A percentile compares a stretch with the other conserved stretches of the same genome.
These are phyloP conservation scores for Sparus aurata DNA, from an alignment of 2,797 vertebrate genomes.

Conservation along the genomic window DNA sequence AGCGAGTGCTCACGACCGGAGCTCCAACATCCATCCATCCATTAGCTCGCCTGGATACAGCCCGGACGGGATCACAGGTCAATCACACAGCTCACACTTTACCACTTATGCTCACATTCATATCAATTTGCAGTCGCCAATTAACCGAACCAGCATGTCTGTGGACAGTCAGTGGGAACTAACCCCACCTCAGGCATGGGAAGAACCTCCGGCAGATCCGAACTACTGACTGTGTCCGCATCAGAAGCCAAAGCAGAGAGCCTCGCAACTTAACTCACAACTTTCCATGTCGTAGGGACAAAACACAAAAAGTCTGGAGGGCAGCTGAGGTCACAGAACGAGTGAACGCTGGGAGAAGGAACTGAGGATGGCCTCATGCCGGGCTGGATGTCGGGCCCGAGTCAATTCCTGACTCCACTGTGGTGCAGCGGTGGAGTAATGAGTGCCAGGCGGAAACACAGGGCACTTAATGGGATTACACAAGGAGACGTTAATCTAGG, in stretches of 20 bases:
- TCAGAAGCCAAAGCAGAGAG: too few species aligned
- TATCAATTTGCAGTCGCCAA: not conserved
- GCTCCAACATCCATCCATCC: not conserved
- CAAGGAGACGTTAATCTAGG: conserved; percentile 78
- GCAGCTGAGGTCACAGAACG: conserved; percentile 4
- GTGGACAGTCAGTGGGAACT: not conserved
- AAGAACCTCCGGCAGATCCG: not conserved
- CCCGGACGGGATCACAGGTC: not conserved
- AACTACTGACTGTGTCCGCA: too few species aligned
- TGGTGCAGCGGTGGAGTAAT: conserved; percentile 65
- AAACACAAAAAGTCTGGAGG: conserved; percentile 35
- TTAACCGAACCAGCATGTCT: not conserved
- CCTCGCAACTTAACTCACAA: conserved; percentile 6
- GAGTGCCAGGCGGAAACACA: conserved; percentile 74
- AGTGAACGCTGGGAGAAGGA: conserved; percentile 3
- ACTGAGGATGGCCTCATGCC: conserved; percentile 33
- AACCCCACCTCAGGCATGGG: not conserved
- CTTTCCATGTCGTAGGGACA: conserved; percentile 7
- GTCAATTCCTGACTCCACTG: conserved; percentile 65
- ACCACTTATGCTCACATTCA: not conserved
- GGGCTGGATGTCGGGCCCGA: conserved; percentile 56
- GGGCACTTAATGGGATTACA: conserved; percentile 82
- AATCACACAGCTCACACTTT: not conserved
- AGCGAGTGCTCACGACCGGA: conserved; percentile 11
- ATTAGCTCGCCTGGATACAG: not conserved